Evolutionary conservation across 2,797 vertebrate species (phyloP).

Genomic region (Spheniscus humboldti): DNA sequence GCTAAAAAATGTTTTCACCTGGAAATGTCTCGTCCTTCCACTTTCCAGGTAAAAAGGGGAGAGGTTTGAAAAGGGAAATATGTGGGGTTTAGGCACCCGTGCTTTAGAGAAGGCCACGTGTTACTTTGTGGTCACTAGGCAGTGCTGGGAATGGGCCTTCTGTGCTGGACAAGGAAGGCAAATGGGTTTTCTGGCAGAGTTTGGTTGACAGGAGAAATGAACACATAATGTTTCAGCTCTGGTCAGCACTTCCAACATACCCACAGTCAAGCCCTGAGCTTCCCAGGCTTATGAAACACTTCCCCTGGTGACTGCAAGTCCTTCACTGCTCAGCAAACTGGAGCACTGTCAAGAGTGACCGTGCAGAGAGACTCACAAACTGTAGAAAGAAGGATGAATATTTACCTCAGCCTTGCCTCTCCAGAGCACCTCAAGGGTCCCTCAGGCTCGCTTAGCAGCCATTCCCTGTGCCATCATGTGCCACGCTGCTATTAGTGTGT

Average conservation of each 20-base stretch:
- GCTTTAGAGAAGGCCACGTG: background rate
- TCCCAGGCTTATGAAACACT: background rate
- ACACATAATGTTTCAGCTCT: background rate
- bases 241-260: background rate
- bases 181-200: background rate
- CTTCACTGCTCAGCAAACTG: background rate
- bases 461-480: background rate
- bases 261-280: background rate
- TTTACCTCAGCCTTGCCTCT: background rate
- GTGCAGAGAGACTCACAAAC: background rate
- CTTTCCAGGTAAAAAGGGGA: background rate
- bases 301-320: background rate
- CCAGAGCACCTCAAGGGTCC: background rate
- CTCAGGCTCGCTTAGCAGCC: background rate
- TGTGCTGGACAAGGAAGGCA: background rate
- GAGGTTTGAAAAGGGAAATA: background rate
- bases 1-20: background rate
- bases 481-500: background rate
- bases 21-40: background rate
- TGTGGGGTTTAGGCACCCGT: rapidly evolving
- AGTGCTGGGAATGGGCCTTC: background rate
- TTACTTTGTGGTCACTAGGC: background rate
- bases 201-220: background rate
- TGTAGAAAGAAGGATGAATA: background rate
- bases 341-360: background rate